Base-by-base conservation (phyloP, 2,113 vertebrate species). In the Lepus americanus region DNA sequence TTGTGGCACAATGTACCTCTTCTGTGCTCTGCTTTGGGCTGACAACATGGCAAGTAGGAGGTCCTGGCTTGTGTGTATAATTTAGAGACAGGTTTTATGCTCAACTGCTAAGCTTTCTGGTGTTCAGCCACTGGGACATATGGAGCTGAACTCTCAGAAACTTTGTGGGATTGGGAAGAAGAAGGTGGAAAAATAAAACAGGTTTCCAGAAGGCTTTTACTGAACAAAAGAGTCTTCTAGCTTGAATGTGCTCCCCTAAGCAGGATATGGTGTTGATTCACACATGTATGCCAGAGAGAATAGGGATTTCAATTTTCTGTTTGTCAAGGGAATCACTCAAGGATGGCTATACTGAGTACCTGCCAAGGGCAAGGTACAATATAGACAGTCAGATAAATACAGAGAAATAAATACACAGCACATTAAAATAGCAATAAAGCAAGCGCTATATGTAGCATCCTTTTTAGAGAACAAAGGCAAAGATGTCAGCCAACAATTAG, bases 81-180 rank as follows among this genome's bases (percentile, higher is more conserved):
- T 66, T 94, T 55, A 83, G 97, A 97, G 92, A 59, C 97, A 96
- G 93, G 83, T 92, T 95, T 96, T 96, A 51, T 95, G 86, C 53
- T 94, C 88, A 83, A 36, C 27, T 78, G 80, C 80, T 95, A 84
- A 84, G 80, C 44, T 92, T 90, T 92, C 82, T 95, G 92, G 88
- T 95, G 86, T 90, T 90, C 82, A 94, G 94, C 89, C 85, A 76
- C 44, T 67, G 66, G 85, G n/a, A 90, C 97, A 96, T 94, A 94
- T 5, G 78, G 88, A 80, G n/a, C 89, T 9, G 23, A 82, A 86
- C 82, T 78, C 70, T 89, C 78, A 39, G 66, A 90, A 64, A 39
- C 90, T 96, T 64, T 85, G 87, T 39, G 78, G 96, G 55, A 84
- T 66, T 92, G 66, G 49, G 85, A 88, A 87, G 59, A 81, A 64